Percentiles rank a stretch among this genome's conserved stretches.
phyloP scores from a whole-genome alignment of 2,797 vertebrate species.

The Podarcis siculus region DNA sequence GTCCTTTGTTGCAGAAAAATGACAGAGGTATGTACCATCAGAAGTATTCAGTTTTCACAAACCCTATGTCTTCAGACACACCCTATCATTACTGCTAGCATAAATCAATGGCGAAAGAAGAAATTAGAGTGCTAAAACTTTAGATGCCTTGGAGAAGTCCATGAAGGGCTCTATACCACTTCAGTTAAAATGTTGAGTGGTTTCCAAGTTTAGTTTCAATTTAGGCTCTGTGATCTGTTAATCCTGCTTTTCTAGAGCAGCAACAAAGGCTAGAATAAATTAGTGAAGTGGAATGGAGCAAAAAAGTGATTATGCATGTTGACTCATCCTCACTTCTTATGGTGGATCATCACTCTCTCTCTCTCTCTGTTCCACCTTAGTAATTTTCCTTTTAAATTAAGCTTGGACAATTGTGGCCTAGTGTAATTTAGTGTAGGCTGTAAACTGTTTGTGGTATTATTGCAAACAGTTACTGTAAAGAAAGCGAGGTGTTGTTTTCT shows the following conservation, averaged over 20 bases:
- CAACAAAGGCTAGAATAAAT: neutral
- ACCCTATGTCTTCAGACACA: neutral
- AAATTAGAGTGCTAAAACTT: neutral
- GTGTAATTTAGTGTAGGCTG: neutral
- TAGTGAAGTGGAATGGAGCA: neutral
- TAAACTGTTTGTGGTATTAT: neutral
- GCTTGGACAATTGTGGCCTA: neutral
- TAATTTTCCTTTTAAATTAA: neutral
- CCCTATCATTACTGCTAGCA: neutral
- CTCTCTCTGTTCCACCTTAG: too few relatives aligned
- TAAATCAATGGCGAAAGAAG: constrained; percentile 7
- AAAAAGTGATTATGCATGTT: too few relatives aligned
- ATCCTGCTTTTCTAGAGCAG: neutral
- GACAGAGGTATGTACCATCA: neutral
- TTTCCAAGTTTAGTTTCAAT: neutral
- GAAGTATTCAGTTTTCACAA: neutral
- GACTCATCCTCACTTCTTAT: too few relatives aligned
- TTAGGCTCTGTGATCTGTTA: neutral
- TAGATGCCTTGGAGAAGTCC: neutral
- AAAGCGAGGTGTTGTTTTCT: neutral
- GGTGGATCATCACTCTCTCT: too few relatives aligned
- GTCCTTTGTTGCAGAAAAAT: neutral
- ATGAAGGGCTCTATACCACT: neutral
- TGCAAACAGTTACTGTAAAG: neutral
- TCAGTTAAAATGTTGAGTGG: neutral